Base-by-base conservation (phyloP, 2,888 invertebrate genomes). In the Seladonia tumulorum region DNA sequence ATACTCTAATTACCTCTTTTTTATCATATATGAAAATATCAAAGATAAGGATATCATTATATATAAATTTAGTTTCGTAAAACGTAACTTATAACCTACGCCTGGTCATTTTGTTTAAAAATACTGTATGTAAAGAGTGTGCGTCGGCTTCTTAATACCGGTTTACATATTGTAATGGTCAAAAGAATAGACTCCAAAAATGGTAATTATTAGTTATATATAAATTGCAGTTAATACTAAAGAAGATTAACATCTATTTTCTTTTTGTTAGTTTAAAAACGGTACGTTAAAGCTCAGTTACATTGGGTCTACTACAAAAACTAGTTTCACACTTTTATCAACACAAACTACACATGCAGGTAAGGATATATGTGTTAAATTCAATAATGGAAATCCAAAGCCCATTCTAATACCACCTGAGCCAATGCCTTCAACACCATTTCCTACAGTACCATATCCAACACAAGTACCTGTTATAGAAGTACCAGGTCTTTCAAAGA, bases 261-360 rank as follows among this genome's bases (percentile, higher is more conserved):
- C 79, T 25, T 78, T 57, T 71, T 35, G 66, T 68, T 63, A 91
- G 91, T 77, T 91, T 0, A 86, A 81, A 77, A 85, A 68, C 60
- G 73, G 84, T 22, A 25, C 82, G 47, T 68, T 72, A 25, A 90
- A 87, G 68, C 45, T 90, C 70, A 70, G 77, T 76, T 82, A 66
- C 45, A 63, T 79, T 60, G 79, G 81, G 77, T 73, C 79, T 66
- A 76, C 71, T 79, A 71, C 82, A 53, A 42, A 83, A 35, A 14
- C 42, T 68, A 47, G 60, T 22, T 14, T 82, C 12, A 84, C 78
- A 60, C 77, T 76, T 39, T 74, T 88, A 47, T 88, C 84, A 18
- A 35, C 45, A 35, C 79, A 80, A 72, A n/a, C 57, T 76, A 39
- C 47, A 72, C 25, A 39, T n/a, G 18, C 63, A 88, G 86, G 89